Evolutionary conservation across 2,888 invertebrate genomes (phyloP).

Genomic region (Octonoba sinensis): DNA sequence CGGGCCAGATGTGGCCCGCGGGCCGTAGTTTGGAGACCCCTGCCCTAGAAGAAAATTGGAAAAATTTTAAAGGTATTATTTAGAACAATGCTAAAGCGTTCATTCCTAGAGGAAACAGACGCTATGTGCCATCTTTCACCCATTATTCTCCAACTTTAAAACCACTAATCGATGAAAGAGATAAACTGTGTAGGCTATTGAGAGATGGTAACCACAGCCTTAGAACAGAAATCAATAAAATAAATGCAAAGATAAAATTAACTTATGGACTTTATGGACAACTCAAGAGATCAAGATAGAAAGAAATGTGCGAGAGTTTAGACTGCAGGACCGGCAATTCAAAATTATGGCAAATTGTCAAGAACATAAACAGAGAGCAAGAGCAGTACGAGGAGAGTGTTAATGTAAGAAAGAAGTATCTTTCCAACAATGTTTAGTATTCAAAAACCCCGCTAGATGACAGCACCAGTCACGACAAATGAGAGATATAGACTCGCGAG

Average conservation of each 20-base stretch:
- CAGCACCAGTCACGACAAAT: too few relatives aligned
- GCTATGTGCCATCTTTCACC: conserved; percentile 16
- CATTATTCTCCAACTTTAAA: conserved; percentile 4
- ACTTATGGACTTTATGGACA: neutral
- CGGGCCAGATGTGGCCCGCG: too few relatives aligned
- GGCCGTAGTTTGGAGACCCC: too few relatives aligned
- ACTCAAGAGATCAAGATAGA: conserved; percentile 14
- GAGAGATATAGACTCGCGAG: too few relatives aligned
- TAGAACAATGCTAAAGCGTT: neutral
- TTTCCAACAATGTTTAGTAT: too few relatives aligned
- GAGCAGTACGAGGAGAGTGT: conserved; percentile 6
- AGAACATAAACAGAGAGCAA: conserved; percentile 18
- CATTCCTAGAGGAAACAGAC: conserved; percentile 22
- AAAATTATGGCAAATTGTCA: conserved; percentile 17
- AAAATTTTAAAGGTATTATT: conserved; percentile 7
- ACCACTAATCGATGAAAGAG: conserved; percentile 21
- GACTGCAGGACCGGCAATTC: conserved; percentile 9
- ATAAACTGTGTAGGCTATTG: neutral
- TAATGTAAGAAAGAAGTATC: too few relatives aligned
- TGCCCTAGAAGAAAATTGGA: neutral
- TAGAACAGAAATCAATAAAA: conserved; percentile 23
- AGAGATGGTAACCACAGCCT: neutral
- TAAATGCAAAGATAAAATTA: conserved; percentile 22
- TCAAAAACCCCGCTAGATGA: too few relatives aligned
- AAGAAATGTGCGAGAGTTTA: conserved; percentile 5